phyloP scores from a whole-genome alignment of 2,888 invertebrate genomes.

The Pedicia rivosa region DNA sequence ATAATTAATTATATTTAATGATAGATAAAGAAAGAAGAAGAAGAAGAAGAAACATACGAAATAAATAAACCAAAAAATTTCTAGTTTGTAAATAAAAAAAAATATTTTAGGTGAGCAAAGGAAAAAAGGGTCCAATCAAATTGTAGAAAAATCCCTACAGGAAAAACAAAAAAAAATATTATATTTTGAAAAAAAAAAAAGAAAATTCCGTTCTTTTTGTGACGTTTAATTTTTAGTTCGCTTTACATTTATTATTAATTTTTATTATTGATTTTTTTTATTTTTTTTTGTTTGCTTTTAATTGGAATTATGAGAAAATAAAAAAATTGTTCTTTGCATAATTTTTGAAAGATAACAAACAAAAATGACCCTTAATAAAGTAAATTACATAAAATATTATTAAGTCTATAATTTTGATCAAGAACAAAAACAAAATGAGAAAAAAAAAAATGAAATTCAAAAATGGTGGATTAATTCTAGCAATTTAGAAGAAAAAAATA shows the following conservation, averaged over 20 bases:
- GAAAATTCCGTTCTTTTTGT: neutral
- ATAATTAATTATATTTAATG: no score
- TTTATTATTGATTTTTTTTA: neutral
- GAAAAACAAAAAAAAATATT: neutral
- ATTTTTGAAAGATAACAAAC: neutral
- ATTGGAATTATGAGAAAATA: neutral
- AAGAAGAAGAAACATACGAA: no score
- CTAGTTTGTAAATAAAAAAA: no score
- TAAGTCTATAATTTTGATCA: no score
- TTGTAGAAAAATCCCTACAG: conserved; percentile 6
- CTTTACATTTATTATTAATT: neutral
- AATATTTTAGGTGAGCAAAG: conserved; percentile 4
- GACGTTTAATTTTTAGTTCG: neutral
- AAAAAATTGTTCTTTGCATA: neutral
- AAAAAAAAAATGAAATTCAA: no score
- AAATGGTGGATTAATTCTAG: no score
- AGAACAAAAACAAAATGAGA: no score
- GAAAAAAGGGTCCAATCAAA: conserved; percentile 7
- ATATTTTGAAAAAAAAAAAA: conserved; percentile 1
- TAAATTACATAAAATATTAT: neutral
- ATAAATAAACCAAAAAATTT: no score
- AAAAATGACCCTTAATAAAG: neutral
- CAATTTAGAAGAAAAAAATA: conserved; percentile 7
- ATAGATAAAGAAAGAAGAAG: no score
- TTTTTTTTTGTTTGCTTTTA: neutral